Evolutionary conservation across 2,888 invertebrate genomes (phyloP).

Genomic region (Latrodectus elegans): DNA sequence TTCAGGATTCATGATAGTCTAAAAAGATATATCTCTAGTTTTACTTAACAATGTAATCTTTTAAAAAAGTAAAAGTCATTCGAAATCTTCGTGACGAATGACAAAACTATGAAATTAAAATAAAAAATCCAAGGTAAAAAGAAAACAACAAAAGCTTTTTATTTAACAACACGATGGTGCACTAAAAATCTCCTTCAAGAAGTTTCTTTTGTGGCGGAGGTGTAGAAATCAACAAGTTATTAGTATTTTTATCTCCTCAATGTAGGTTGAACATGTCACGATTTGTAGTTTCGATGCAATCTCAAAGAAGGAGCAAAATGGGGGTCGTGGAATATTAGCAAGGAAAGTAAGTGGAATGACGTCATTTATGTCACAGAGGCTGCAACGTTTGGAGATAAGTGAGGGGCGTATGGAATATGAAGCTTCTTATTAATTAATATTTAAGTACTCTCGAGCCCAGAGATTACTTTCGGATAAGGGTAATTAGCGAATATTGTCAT

Average conservation of each 20-base stretch:
- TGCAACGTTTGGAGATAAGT: background rate
- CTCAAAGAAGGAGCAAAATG: background rate
- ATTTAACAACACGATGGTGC: background rate
- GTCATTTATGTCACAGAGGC: background rate
- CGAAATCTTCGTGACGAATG: too few relatives aligned
- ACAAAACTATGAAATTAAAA: background rate
- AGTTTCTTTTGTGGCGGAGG: background rate
- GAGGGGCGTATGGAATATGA: background rate
- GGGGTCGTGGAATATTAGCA: background rate
- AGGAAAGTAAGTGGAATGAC: background rate
- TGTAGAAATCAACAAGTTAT: constrained; percentile 18
- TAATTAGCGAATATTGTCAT: background rate
- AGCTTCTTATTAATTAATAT: background rate
- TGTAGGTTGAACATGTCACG: constrained; percentile 60
- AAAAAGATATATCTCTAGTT: too few relatives aligned
- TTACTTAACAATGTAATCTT: too few relatives aligned
- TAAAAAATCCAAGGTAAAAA: background rate
- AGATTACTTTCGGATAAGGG: background rate
- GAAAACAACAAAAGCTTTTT: background rate
- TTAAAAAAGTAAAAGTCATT: too few relatives aligned
- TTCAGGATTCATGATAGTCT: too few relatives aligned
- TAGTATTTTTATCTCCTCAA: constrained; percentile 27
- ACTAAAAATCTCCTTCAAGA: background rate
- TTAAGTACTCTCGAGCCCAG: background rate
- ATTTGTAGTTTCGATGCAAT: background rate